Evolutionary conservation across 2,113 vertebrate genomes (phyloP), one percentile per base, ranked within the genome.

Genomic region (Hipposideros armiger): DNA sequence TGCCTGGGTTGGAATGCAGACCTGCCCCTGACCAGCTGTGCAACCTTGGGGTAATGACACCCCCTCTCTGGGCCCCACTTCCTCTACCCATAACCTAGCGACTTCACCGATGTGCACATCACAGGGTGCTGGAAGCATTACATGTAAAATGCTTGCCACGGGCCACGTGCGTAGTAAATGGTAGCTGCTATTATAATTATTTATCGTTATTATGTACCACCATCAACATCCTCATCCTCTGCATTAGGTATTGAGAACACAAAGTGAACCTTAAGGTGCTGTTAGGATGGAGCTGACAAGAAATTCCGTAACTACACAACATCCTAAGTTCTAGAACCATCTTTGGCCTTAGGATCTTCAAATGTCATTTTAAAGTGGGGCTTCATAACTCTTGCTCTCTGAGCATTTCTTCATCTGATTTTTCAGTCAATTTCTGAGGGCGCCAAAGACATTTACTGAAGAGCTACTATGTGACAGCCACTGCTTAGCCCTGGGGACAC

Each of bases 41-140:
- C 66, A 13, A 7, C 47, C 19, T 2, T 13, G 40, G 5, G n/a
- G 28, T 56, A 69, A 54, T 42, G 4, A 85, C 87, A 85, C 87
- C 76, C 69, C 91, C 85, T 90, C 45, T 64, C 90, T 73, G 87
- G 13, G 70, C 22, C 77, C 62, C 67, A 73, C 87, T 77, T 96
- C 92, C 76, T 90, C 74, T 50, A 45, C 17, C 56, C 69, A 69
- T 82, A 72, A 62, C 70, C n/a, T 7, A 11, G 19, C n/a, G 64
- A 9, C 66, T 60, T 52, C 32, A 26, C 42, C 32, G 45, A 13
- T 0, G 56, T 36, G 76, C 54, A 42, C 40, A 17, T 16, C 42
- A 76, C 36, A 40, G 76, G 15, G 56, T 9, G 1, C 0, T 16
- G 24, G 47, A n/a, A 60, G 45, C 32, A n/a, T 58, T 62, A 11